Evolutionary conservation across 2,797 vertebrate genomes (phyloP).

Genomic region (Buceros bicornis): DNA sequence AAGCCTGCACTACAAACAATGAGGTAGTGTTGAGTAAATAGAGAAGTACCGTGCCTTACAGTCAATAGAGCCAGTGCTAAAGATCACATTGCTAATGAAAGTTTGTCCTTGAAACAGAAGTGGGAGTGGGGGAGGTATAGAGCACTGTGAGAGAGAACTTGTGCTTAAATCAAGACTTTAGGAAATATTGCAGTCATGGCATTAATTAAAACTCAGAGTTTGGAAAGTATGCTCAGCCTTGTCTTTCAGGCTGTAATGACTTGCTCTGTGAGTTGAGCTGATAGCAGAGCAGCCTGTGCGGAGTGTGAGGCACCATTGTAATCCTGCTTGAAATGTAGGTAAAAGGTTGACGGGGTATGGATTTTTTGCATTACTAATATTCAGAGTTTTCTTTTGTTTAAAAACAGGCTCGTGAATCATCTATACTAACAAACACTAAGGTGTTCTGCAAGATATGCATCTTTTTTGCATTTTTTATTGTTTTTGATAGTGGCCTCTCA

Average conservation of each 20-base stretch:
- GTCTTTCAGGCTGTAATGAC: conserved; percentile 30
- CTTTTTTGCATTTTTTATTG: background rate
- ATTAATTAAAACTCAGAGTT: conserved; percentile 23
- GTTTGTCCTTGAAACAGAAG: conserved; percentile 69
- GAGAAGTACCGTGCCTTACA: conserved; percentile 37
- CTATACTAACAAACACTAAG: background rate
- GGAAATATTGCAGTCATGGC: background rate
- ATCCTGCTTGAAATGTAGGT: conserved; percentile 31
- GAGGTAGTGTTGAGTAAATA: conserved; percentile 75
- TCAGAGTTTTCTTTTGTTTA: background rate
- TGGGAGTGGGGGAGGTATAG: conserved; percentile 15
- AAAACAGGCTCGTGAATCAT: background rate
- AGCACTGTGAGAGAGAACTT: background rate
- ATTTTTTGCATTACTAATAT: background rate
- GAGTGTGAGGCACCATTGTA: conserved; percentile 1
- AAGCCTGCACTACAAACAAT: conserved; percentile 77
- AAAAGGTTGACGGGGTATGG: conserved; percentile 37
- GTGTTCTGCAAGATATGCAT: background rate
- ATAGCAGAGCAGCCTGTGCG: background rate
- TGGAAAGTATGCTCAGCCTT: conserved; percentile 18
- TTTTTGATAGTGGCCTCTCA: background rate
- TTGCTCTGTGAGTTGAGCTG: conserved; percentile 5
- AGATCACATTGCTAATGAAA: conserved; percentile 81
- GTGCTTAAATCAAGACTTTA: background rate
- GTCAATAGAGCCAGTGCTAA: conserved; percentile 83